These are phyloP conservation scores for Ceyx melanurus DNA, from an alignment of 2,113 vertebrate genomes.

Conservation along the genomic window DNA sequence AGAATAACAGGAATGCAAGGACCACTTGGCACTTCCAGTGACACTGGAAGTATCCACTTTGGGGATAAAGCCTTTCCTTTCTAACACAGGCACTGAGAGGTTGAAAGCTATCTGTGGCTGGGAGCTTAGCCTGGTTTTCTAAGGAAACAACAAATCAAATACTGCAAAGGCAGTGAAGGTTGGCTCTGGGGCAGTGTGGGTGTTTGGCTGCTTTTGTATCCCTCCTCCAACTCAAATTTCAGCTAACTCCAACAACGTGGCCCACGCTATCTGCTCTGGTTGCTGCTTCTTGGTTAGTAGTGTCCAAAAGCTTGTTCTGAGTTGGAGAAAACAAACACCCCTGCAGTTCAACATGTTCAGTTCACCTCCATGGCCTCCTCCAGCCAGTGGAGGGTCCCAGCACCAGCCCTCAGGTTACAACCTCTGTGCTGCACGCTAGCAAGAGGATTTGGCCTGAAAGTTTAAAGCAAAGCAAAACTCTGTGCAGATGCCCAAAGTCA, in stretches of 20 bases:
- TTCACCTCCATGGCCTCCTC: neutral
- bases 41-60: neutral
- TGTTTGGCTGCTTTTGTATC: neutral
- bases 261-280: neutral
- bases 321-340: neutral
- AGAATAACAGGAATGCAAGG: neutral
- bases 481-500: neutral
- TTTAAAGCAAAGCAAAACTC: neutral
- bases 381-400: neutral
- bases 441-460: neutral
- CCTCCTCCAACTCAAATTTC: neutral
- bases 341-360: neutral
- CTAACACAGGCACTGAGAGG: neutral
- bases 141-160: conserved; percentile 13
- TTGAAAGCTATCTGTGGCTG: neutral
- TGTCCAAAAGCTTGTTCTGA: neutral
- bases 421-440: neutral
- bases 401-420: neutral
- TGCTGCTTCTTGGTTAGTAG: neutral
- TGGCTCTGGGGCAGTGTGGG: neutral
- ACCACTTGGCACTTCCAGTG: fast-evolving
- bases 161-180: neutral
- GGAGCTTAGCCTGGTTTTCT: conserved; percentile 12
- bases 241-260: neutral
- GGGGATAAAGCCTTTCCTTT: neutral